Evolutionary conservation across 2,113 vertebrate species (phyloP), one percentile per base, ranked within the genome.

Genomic region (Caranx ignobilis): DNA sequence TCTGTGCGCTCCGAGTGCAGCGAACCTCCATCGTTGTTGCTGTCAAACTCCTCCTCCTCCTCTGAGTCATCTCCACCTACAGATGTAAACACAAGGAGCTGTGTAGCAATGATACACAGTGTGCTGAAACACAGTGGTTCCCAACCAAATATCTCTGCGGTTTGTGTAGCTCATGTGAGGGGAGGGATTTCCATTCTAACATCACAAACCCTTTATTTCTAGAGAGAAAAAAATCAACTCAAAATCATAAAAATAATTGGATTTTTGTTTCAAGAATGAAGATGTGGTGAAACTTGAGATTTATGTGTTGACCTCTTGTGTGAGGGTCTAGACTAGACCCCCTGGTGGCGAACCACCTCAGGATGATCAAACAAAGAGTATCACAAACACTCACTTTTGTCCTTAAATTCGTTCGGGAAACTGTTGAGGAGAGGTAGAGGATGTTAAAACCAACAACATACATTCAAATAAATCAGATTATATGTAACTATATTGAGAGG

Each of bases 1-100:
- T 99, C 97, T 0, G 70, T 94, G 37, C 94, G 96, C 75, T 99
- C 97, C 0, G 97, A 99, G 37, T 95, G 94, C 90, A 96, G 68
- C 0, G 97, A 98, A 54, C 87, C 48, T 3, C 93, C 95, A 5
- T 99, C 98, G n/a, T 94, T 92, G 92, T 93, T 95, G 90, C 31
- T 88, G 93, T 94, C 94, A 48, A 88, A 88, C 13, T 95, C 95
- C 35, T 98, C 97, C 5, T 87, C 84, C 0, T 97, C 95, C 2
- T 96, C 95, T 0, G 93, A 94, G 48, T 97, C 96, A 75, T 97
- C 96, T 13, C 87, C 60, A 71, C 95, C 96, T 88, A 86, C 95
- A 96, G 74, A 2, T 84, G 55, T 6, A 85, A 75, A 62, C 52
- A 91, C 43, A 84, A 4, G 11, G n/a, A 41, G 69, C n/a, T 48